phyloP scores from a whole-genome alignment of 2,888 invertebrate genomes.

The Ophion obscuratus region DNA sequence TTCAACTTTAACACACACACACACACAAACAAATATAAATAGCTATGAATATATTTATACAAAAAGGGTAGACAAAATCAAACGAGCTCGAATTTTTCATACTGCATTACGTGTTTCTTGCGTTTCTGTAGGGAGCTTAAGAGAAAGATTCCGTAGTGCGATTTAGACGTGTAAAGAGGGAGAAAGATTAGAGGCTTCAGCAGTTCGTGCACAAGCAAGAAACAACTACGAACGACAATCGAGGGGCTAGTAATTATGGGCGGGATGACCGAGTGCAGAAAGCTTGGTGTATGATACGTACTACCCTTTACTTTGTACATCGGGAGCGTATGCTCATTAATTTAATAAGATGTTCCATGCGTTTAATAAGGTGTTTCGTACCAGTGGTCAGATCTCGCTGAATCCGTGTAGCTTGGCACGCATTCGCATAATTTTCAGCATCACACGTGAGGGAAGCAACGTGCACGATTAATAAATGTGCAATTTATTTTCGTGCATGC shows the following conservation, averaged over 20 bases:
- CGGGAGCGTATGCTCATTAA: not conserved
- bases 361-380: conserved; percentile 18
- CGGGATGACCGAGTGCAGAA: not conserved
- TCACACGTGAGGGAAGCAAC: not conserved
- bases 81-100: too few relatives aligned
- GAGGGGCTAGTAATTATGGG: not conserved
- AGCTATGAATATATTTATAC: too few relatives aligned
- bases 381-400: not conserved
- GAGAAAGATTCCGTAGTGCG: too few relatives aligned
- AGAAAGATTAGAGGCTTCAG: not conserved
- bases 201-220: not conserved
- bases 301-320: not conserved
- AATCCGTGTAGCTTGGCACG: not conserved
- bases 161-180: too few relatives aligned
- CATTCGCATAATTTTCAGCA: not conserved
- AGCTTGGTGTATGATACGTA: not conserved
- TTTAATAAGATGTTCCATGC: not conserved
- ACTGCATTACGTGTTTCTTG: too few relatives aligned
- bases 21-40: too few relatives aligned
- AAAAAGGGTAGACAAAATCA: too few relatives aligned
- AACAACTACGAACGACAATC: not conserved
- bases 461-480: not conserved
- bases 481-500: not conserved
- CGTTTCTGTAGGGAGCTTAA: too few relatives aligned
- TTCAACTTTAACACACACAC: too few relatives aligned